A percentile compares a stretch with the other conserved stretches of the same genome.
phyloP scores from a whole-genome alignment of 1,140 invertebrate species.

The Lepidostoma basale region DNA sequence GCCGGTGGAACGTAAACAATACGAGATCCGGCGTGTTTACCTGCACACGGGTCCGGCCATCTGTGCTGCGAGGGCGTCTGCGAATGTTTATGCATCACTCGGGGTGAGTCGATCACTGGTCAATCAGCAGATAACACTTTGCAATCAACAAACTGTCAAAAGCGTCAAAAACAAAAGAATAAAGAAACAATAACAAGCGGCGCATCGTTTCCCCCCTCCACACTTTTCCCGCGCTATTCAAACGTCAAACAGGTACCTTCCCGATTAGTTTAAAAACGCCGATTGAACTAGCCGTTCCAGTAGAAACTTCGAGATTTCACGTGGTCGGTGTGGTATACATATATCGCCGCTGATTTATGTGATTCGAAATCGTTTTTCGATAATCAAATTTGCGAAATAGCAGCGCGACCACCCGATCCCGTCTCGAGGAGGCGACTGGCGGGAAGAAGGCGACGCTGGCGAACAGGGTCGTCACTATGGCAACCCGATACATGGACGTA shows the following conservation, averaged over 20 bases:
- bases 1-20: too few relatives aligned
- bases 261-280: too few relatives aligned
- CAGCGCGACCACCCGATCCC: constrained; percentile 1
- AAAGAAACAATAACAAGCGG: neutral
- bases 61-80: neutral
- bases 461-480: neutral
- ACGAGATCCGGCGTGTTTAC: neutral
- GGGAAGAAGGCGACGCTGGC: neutral
- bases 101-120: neutral
- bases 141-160: too few relatives aligned
- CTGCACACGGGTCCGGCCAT: constrained; percentile 10
- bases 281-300: too few relatives aligned
- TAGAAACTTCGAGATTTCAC: too few relatives aligned
- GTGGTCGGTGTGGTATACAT: too few relatives aligned
- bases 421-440: constrained; percentile 10
- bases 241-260: neutral
- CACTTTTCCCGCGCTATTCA: neutral
- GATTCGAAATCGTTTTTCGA: neutral
- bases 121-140: neutral
- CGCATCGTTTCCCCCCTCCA: too few relatives aligned
- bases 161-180: too few relatives aligned
- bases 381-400: neutral
- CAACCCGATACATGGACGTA: neutral
- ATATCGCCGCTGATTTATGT: neutral
- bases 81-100: constrained; percentile 1